Conservation (phyloP, 2,113 vertebrate genomes). For the Scomber japonicus region DNA sequence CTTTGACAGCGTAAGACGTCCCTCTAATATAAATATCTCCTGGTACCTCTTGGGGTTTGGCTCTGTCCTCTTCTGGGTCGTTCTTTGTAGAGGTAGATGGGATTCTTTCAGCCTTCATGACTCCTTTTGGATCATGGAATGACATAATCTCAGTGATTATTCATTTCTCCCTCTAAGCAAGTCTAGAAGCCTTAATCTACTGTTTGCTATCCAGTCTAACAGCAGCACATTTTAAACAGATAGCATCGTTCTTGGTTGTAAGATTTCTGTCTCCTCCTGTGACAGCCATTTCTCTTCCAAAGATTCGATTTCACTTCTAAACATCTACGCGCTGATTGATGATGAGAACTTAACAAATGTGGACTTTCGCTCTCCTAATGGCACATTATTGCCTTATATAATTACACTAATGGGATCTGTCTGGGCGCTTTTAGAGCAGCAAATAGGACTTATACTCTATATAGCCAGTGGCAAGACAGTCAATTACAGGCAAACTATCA, state of each 20-base stretch:
- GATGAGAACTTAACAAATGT: conserved; percentile 12
- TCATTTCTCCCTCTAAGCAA: conserved; percentile 51
- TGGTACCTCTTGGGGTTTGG: conserved; percentile 53
- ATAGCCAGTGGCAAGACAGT: background rate
- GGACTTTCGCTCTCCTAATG: conserved; percentile 20
- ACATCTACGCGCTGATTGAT: conserved; percentile 11
- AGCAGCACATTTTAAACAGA: conserved; percentile 6
- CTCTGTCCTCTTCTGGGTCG: conserved; percentile 60
- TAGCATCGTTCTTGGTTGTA: conserved; percentile 6
- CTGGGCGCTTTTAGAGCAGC: conserved; percentile 20
- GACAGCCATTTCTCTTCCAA: conserved; percentile 18
- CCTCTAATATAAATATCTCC: conserved; percentile 45
- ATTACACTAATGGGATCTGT: conserved; percentile 20
- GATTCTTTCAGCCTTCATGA: conserved; percentile 39
- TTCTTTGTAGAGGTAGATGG: conserved; percentile 54
- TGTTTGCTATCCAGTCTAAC: background rate
- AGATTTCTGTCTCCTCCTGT: conserved; percentile 29
- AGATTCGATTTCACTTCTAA: conserved; percentile 21
- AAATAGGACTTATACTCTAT: background rate
- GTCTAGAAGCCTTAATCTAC: conserved; percentile 18
- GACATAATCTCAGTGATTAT: conserved; percentile 58
- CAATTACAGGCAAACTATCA: background rate
- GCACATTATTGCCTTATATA: conserved; percentile 33
- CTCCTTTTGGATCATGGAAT: conserved; percentile 41
- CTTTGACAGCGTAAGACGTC: conserved; percentile 81